These are phyloP conservation scores for Patella caerulea DNA, from an alignment of 2,888 invertebrate genomes.

Conservation along the genomic window DNA sequence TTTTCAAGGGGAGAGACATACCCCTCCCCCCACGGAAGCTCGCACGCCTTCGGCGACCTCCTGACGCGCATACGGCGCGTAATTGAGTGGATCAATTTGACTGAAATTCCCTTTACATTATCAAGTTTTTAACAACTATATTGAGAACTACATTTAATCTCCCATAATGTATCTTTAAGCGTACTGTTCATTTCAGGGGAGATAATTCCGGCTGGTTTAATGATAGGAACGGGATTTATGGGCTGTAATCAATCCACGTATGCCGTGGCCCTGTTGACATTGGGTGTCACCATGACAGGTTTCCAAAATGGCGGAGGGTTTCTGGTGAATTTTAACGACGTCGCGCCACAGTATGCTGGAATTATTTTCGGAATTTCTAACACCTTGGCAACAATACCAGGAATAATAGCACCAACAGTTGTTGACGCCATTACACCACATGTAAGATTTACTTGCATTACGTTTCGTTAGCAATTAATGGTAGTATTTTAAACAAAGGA, in stretches of 20 bases:
- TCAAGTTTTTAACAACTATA: too few relatives aligned
- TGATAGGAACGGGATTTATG: slow-evolving; percentile 54
- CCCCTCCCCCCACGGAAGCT: too few relatives aligned
- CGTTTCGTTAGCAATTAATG: too few relatives aligned
- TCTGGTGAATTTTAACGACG: slow-evolving; percentile 63
- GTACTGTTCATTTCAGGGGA: slow-evolving; percentile 43
- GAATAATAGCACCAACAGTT: slow-evolving; percentile 60
- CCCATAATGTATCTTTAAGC: too few relatives aligned
- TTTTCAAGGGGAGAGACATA: too few relatives aligned
- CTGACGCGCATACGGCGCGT: too few relatives aligned
- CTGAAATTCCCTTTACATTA: too few relatives aligned
- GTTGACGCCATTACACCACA: slow-evolving; percentile 57
- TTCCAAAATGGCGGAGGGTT: slow-evolving; percentile 57
- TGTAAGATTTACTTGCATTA: slow-evolving; percentile 31
- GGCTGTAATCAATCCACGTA: slow-evolving; percentile 42
- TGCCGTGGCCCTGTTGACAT: slow-evolving; percentile 52
- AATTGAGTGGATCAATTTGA: too few relatives aligned
- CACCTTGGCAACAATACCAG: slow-evolving; percentile 59
- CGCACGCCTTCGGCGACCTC: too few relatives aligned
- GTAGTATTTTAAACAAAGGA: too few relatives aligned
- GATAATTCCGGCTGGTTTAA: slow-evolving; percentile 49
- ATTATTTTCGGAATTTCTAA: slow-evolving; percentile 64
- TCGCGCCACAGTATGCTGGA: slow-evolving; percentile 65
- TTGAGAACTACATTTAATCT: too few relatives aligned
- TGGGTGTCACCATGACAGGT: slow-evolving; percentile 57